These are phyloP conservation scores for Eumacrocentrus americanus DNA, from an alignment of 2,888 invertebrate genomes.

Conservation along the genomic window DNA sequence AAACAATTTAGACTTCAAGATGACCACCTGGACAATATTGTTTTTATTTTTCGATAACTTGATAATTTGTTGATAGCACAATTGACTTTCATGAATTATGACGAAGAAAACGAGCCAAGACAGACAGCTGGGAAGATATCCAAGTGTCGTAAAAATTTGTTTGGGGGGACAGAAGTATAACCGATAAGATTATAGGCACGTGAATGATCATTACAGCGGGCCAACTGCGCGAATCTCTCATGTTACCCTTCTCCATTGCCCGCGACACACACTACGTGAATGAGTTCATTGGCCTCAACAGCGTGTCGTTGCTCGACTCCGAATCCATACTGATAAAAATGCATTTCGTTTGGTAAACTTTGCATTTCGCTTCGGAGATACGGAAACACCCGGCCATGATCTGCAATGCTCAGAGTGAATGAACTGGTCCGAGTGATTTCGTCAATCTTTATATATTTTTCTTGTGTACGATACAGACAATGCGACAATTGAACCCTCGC, in stretches of 20 bases:
- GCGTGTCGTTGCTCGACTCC: conserved; percentile 34
- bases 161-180: not conserved
- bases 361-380: conserved; percentile 38
- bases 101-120: no score
- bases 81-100: no score
- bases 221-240: conserved; percentile 19
- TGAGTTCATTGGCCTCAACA: conserved; percentile 45
- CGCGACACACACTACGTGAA: conserved; percentile 20
- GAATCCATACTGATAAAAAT: conserved; percentile 48
- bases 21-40: no score
- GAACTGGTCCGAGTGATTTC: conserved; percentile 13
- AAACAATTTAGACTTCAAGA: no score
- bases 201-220: conserved; percentile 22
- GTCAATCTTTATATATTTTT: conserved; percentile 8
- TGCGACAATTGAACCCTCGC: not conserved
- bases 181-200: conserved; percentile 7
- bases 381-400: conserved; percentile 16
- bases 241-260: conserved; percentile 2
- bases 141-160: not conserved
- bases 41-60: no score
- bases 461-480: not conserved
- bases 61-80: no score
- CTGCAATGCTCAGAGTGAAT: conserved; percentile 11
- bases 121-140: no score
- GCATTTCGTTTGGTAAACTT: conserved; percentile 44